phyloP scores from a whole-genome alignment of 2,113 vertebrate species.

The Stigmatopora nigra region DNA sequence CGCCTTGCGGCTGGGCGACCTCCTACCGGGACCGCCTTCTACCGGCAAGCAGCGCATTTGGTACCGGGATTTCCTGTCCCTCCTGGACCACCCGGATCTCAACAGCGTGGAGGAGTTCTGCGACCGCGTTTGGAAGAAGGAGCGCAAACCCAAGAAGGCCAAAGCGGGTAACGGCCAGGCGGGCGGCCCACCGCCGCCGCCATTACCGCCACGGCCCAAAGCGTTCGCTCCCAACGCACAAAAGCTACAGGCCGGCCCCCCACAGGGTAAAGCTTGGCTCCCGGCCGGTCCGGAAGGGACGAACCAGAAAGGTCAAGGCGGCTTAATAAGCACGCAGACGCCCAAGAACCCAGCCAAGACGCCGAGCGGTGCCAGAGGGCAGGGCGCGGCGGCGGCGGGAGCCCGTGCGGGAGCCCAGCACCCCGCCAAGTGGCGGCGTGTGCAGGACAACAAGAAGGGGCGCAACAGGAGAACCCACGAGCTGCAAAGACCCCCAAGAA shows the following conservation, averaged over 20 bases:
- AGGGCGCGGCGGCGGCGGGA: slow-evolving; percentile 25
- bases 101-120: slow-evolving; percentile 98
- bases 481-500: slow-evolving; percentile 94
- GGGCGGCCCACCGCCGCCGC: slow-evolving; percentile 3
- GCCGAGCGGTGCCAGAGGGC: slow-evolving; percentile 42
- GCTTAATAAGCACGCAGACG: slow-evolving; percentile 21
- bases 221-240: slow-evolving; percentile 46
- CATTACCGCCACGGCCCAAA: slow-evolving; percentile 27
- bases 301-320: slow-evolving; percentile 37
- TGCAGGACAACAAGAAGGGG: slow-evolving; percentile 97
- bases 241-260: slow-evolving; percentile 54
- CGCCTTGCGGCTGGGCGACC: slow-evolving; percentile 81
- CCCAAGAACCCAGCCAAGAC: slow-evolving; percentile 51
- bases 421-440: slow-evolving; percentile 89
- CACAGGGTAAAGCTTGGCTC: slow-evolving; percentile 39
- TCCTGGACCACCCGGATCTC: slow-evolving; percentile 93
- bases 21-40: slow-evolving; percentile 74
- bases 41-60: slow-evolving; percentile 85
- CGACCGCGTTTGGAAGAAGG: slow-evolving; percentile 95
- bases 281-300: slow-evolving; percentile 43
- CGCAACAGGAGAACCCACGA: slow-evolving; percentile 98
- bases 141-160: slow-evolving; percentile 85
- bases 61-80: slow-evolving; percentile 95
- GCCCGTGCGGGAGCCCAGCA: slow-evolving; percentile 55
- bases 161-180: slow-evolving; percentile 60